Evolutionary conservation across 2,113 vertebrate species (phyloP).

Genomic region (Hymenochirus boettgeri): DNA sequence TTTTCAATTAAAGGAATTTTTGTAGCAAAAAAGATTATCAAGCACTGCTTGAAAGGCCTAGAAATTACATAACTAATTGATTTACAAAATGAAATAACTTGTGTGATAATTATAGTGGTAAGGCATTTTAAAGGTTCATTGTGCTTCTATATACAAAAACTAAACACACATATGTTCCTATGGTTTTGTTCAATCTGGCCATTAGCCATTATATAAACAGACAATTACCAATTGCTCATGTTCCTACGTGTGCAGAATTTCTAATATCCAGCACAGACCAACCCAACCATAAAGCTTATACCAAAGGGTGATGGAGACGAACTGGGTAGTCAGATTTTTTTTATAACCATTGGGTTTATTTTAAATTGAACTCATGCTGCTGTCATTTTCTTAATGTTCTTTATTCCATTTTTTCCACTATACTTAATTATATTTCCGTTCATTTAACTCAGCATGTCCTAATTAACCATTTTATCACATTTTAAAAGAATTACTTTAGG

Average conservation of each 20-base stretch:
- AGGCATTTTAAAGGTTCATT: not conserved
- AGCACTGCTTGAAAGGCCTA: not conserved
- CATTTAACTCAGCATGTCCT: conserved; percentile 2
- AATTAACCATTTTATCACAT: not conserved
- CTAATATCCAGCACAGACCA: not conserved
- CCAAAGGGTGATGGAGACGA: not conserved
- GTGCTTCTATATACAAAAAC: not conserved
- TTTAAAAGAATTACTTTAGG: too few species aligned
- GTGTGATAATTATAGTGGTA: not conserved
- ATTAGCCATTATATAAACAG: not conserved
- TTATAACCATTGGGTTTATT: not conserved
- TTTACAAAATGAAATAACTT: not conserved
- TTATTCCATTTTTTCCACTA: conserved; percentile 1
- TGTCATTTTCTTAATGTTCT: not conserved
- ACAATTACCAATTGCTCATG: not conserved
- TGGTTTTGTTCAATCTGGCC: not conserved
- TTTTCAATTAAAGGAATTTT: too few species aligned
- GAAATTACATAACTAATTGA: not conserved
- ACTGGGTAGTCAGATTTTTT: not conserved
- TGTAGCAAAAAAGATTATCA: not conserved
- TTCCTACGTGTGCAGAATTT: not conserved
- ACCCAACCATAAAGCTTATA: not conserved
- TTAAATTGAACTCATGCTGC: not conserved
- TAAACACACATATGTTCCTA: not conserved
- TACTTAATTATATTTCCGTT: not conserved